These are phyloP conservation scores for Etheostoma perlongum DNA, from an alignment of 2,797 vertebrate species.

Conservation along the genomic window DNA sequence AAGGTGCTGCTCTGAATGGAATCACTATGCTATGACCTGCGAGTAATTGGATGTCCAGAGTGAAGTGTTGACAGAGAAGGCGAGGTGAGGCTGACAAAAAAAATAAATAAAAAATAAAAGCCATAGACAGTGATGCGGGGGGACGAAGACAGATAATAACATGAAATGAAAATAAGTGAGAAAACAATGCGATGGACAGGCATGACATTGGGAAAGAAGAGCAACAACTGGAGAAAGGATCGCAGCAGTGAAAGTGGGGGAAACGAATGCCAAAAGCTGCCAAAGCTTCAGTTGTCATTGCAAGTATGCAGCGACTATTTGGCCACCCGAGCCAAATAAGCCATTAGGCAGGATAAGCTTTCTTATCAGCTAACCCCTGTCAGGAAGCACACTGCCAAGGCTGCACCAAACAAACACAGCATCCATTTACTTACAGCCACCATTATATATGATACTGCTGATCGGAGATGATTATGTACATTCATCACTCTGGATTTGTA, in stretches of 20 bases:
- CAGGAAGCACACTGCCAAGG: conserved; percentile 50
- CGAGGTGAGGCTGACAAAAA: conserved; percentile 51
- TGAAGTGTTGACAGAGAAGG: conserved; percentile 76
- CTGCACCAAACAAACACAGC: conserved; percentile 46
- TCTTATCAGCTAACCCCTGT: conserved; percentile 51
- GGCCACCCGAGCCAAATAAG: conserved; percentile 65
- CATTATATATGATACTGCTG: conserved; percentile 4
- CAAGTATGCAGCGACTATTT: conserved; percentile 35
- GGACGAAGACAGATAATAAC: conserved; percentile 51
- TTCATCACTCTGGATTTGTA: conserved; percentile 44
- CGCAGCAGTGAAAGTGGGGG: conserved; percentile 9
- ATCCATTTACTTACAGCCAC: conserved; percentile 37
- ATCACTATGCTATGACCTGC: conserved; percentile 80
- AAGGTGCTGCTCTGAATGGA: conserved; percentile 79
- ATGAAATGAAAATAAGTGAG: conserved; percentile 56
- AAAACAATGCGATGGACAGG: conserved; percentile 45
- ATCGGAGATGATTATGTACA: conserved; percentile 29
- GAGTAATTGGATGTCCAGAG: conserved; percentile 86
- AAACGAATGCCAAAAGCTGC: conserved; percentile 27
- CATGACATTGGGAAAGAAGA: neutral
- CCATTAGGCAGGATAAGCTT: conserved; percentile 66
- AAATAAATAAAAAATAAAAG: conserved; percentile 9
- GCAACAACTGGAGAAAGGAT: neutral
- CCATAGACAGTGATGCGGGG: conserved; percentile 34
- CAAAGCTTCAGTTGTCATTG: conserved; percentile 41